Conservation (phyloP, 2,113 vertebrate genomes). For the Merops nubicus region DNA sequence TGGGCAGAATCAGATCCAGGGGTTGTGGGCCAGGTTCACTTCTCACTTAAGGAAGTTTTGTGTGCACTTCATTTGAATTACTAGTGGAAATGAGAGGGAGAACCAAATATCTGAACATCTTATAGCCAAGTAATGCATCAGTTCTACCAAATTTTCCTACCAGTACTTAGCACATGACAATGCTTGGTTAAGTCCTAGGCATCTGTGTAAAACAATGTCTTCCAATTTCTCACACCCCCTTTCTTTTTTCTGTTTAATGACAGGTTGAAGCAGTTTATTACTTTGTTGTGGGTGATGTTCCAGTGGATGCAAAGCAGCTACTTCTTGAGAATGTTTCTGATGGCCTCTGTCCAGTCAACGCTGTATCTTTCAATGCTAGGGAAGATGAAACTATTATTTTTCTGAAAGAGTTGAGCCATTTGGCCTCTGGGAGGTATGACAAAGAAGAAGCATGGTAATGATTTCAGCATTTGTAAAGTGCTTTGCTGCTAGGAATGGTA, state of each 20-base stretch:
- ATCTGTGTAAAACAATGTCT: neutral
- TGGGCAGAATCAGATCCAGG: neutral
- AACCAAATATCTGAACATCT: neutral
- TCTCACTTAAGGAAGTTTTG: neutral
- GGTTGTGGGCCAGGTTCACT: neutral
- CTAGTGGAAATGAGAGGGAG: neutral
- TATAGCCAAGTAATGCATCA: neutral
- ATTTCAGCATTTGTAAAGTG: neutral
- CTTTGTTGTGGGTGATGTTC: conserved; percentile 78
- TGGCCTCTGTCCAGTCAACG: conserved; percentile 66
- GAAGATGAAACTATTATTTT: conserved; percentile 72
- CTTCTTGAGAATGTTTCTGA: conserved; percentile 58
- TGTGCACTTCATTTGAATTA: neutral
- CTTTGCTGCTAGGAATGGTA: neutral
- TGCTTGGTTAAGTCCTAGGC: neutral
- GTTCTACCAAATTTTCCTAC: neutral
- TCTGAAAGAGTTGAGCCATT: conserved; percentile 74
- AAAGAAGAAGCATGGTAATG: neutral
- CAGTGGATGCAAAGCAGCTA: conserved; percentile 55
- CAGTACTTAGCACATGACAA: neutral
- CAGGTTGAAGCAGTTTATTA: conserved; percentile 83
- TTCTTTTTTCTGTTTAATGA: neutral
- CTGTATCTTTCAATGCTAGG: conserved; percentile 81
- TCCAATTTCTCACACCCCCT: neutral
- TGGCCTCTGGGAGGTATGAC: conserved; percentile 77